phyloP scores from a whole-genome alignment of 1,140 invertebrate genomes.

The Hestina assimilis region DNA sequence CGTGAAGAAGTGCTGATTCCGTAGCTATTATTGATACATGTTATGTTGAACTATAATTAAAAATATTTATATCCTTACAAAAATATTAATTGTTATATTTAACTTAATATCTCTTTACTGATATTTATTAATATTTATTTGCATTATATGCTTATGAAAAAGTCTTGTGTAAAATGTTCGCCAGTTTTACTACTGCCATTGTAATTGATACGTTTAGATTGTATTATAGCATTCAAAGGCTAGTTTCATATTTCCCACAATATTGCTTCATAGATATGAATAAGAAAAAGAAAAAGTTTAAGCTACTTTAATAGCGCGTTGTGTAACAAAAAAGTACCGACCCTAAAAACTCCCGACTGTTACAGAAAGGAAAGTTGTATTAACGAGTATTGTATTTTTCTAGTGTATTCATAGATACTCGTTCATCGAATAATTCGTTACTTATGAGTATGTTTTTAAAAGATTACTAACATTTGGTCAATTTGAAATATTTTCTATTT shows the following conservation, averaged over 20 bases:
- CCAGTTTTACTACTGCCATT: too few relatives aligned
- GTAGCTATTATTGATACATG: conserved; percentile 1
- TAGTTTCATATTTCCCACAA: background rate
- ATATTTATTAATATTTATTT: background rate
- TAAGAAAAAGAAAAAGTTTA: background rate
- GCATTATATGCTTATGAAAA: too few relatives aligned
- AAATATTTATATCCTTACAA: background rate
- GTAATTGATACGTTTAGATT: background rate
- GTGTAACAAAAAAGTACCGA: too few relatives aligned
- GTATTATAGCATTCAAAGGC: background rate
- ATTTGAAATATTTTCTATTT: too few relatives aligned
- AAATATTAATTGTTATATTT: too few relatives aligned
- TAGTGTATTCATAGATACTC: too few relatives aligned
- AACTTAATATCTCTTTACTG: too few relatives aligned
- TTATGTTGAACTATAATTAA: background rate
- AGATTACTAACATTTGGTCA: background rate
- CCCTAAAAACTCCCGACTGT: too few relatives aligned
- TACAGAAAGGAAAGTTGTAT: too few relatives aligned
- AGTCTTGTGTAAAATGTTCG: too few relatives aligned
- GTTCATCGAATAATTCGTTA: too few relatives aligned
- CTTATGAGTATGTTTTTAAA: too few relatives aligned
- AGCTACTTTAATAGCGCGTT: background rate
- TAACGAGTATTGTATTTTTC: background rate
- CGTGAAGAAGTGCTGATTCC: conserved; percentile 42
- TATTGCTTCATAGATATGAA: background rate